phyloP scores from a whole-genome alignment of 2,113 vertebrate species.

The Donacobius atricapilla region DNA sequence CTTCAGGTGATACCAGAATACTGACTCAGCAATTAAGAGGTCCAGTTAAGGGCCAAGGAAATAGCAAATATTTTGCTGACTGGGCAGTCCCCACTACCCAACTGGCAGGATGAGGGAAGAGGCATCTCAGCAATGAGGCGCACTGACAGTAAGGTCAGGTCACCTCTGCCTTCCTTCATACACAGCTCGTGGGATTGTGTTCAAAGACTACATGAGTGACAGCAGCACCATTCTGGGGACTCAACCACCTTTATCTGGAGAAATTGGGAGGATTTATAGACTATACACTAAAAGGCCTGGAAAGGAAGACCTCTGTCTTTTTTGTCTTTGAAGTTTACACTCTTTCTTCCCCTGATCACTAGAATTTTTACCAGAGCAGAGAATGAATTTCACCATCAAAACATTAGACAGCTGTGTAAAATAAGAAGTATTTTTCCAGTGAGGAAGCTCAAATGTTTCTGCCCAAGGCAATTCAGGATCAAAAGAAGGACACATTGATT shows the following conservation, averaged over 20 bases:
- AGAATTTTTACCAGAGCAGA: constrained; percentile 5
- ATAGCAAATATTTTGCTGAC: background rate
- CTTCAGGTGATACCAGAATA: background rate
- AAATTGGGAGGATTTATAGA: background rate
- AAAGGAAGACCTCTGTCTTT: background rate
- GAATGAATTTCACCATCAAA: constrained; percentile 7
- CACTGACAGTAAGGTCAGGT: background rate
- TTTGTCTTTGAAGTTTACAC: constrained; percentile 14
- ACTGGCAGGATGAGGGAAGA: background rate
- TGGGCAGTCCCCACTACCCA: background rate
- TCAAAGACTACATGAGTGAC: background rate
- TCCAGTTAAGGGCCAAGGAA: background rate
- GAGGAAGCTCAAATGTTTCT: constrained; percentile 46
- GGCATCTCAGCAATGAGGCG: background rate
- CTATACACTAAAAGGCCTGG: background rate
- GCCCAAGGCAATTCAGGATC: constrained; percentile 49
- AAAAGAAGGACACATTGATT: constrained; percentile 46
- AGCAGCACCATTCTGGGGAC: background rate
- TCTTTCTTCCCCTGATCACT: constrained; percentile 20
- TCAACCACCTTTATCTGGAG: background rate
- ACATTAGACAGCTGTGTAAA: constrained; percentile 21
- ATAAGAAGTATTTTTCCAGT: constrained; percentile 23
- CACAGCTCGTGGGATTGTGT: background rate
- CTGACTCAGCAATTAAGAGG: background rate
- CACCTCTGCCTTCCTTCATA: background rate